Evolutionary conservation across 2,797 vertebrate genomes (phyloP).

Genomic region (Falco peregrinus): DNA sequence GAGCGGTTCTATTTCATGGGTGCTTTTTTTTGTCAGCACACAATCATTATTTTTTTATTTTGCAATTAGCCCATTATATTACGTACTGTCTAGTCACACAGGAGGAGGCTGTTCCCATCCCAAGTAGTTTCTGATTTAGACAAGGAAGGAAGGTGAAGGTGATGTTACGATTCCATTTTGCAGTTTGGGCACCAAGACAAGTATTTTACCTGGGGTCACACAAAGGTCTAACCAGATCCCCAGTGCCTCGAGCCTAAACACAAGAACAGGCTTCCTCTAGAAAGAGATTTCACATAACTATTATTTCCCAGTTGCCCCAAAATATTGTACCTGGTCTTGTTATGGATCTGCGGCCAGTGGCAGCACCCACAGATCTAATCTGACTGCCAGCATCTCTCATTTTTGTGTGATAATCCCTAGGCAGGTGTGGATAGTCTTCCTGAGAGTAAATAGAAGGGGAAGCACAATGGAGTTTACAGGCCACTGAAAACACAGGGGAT

Average conservation of each 20-base stretch:
- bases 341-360: neutral
- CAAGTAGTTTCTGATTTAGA: neutral
- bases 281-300: neutral
- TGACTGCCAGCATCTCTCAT: neutral
- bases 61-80: conserved; percentile 18
- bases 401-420: neutral
- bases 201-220: neutral
- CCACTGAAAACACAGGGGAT: neutral
- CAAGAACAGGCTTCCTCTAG: neutral
- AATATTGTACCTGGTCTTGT: neutral
- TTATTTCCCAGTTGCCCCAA: neutral
- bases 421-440: neutral
- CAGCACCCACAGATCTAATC: neutral
- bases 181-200: neutral
- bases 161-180: neutral
- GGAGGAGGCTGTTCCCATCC: neutral
- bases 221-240: neutral
- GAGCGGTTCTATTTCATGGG: neutral
- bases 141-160: neutral
- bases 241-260: neutral
- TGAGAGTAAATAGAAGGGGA: conserved; percentile 14
- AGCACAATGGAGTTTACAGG: neutral
- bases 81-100: neutral
- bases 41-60: neutral
- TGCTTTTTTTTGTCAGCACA: neutral